phyloP scores from a whole-genome alignment of 30 jellyfish, hydroid and myxozoan genomes.

The Chrysaora quinquecirrha region DNA sequence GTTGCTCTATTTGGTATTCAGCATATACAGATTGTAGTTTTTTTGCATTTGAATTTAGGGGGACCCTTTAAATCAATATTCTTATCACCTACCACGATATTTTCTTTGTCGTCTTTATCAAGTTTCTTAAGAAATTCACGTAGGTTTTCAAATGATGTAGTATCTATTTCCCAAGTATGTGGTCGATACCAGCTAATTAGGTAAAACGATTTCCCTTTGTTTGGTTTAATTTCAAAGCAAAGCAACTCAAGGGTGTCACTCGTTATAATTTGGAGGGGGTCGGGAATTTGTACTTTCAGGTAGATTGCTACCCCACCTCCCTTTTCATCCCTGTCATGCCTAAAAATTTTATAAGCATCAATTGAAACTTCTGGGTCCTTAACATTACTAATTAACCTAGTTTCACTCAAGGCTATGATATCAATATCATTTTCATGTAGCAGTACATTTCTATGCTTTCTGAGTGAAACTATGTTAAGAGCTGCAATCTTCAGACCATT shows the following conservation, averaged over 20 bases:
- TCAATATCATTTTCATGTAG: background rate
- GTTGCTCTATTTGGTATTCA: no score
- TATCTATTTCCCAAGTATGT: slow-evolving; percentile 1
- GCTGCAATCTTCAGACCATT: slow-evolving; percentile 22
- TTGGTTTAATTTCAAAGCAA: slow-evolving; percentile 15
- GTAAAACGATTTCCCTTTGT: slow-evolving; percentile 13
- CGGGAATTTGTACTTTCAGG: slow-evolving; percentile 12
- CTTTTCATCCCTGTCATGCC: slow-evolving; percentile 3
- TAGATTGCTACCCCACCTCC: slow-evolving; percentile 9
- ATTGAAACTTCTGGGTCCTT: slow-evolving; percentile 15
- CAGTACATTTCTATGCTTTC: background rate
- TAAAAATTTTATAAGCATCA: background rate
- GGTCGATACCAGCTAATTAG: slow-evolving; percentile 30
- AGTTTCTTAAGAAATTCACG: slow-evolving; percentile 8
- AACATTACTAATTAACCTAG: background rate
- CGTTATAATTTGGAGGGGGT: slow-evolving; percentile 1
- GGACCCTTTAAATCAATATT: background rate
- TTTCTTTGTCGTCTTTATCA: slow-evolving; percentile 2
- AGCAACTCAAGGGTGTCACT: background rate
- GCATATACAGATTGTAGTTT: background rate
- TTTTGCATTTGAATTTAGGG: background rate
- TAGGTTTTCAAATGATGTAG: slow-evolving; percentile 10
- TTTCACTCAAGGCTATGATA: no score
- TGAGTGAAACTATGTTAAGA: slow-evolving; percentile 11
- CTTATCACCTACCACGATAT: background rate